Percentiles rank a stretch among this genome's conserved stretches.
phyloP scores from a whole-genome alignment of 2,888 invertebrate species.

The Gisinianus flammeolus region DNA sequence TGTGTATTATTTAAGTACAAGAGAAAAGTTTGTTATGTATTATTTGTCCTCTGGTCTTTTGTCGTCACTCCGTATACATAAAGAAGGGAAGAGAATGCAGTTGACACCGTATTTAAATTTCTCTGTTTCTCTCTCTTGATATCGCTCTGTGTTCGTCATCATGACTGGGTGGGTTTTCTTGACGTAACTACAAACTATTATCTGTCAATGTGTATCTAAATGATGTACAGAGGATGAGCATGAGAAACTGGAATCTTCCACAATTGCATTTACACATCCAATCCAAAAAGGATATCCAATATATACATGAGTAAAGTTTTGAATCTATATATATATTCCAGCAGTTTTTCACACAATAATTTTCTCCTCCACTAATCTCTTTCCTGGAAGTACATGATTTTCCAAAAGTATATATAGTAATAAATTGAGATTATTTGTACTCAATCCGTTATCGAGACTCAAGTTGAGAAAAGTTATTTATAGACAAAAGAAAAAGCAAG shows the following conservation, averaged over 20 bases:
- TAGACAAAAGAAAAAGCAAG: no score
- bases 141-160: background rate
- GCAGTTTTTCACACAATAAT: no score
- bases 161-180: slow-evolving; percentile 12
- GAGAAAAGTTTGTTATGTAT: background rate
- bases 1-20: background rate
- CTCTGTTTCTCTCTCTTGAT: background rate
- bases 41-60: background rate
- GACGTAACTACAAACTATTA: no score
- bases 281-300: background rate
- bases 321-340: background rate
- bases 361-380: no score
- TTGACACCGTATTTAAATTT: slow-evolving; percentile 8
- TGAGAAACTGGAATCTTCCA: background rate
- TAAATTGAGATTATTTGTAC: no score
- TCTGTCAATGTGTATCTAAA: no score
- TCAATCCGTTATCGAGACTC: no score
- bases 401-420: no score
- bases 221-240: background rate
- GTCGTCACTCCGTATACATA: no score
- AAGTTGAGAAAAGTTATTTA: no score
- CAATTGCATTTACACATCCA: background rate
- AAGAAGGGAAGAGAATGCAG: no score
- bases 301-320: background rate
- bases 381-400: no score